Conservation (phyloP, 2,113 vertebrate genomes). For the Gracilinanus agilis region DNA sequence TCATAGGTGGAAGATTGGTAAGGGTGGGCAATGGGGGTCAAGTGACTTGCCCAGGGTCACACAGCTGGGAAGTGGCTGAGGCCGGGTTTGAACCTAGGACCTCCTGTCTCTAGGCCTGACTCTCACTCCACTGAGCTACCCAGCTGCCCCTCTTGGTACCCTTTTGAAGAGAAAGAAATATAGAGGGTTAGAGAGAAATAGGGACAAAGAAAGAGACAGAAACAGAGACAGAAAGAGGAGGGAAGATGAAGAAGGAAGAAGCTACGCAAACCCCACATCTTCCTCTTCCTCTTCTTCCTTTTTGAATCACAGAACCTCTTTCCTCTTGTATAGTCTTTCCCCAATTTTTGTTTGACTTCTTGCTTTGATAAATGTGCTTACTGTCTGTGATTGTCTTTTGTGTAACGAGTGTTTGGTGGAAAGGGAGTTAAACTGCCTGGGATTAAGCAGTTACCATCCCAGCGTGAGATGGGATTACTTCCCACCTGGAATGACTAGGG, state of each 20-base stretch:
- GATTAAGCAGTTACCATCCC: slow-evolving; percentile 1
- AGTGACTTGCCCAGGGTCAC: too few relatives aligned
- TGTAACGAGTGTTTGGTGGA: neutral
- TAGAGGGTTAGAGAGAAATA: neutral
- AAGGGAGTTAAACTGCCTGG: neutral
- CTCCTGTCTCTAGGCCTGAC: too few relatives aligned
- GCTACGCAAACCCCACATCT: too few relatives aligned
- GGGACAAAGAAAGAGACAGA: too few relatives aligned
- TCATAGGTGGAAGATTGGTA: too few relatives aligned
- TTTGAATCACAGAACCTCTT: neutral
- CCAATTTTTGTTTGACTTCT: neutral
- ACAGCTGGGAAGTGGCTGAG: too few relatives aligned
- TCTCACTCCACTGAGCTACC: too few relatives aligned
- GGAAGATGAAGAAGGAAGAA: rapidly evolving
- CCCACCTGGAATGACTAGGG: neutral
- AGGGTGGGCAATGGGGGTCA: too few relatives aligned
- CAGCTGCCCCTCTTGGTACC: neutral
- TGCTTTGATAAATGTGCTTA: neutral
- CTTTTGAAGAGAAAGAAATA: neutral
- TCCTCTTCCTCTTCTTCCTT: neutral
- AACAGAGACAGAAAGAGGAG: too few relatives aligned
- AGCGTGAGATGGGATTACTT: neutral
- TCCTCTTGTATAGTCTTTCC: neutral
- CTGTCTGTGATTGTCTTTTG: slow-evolving; percentile 2
- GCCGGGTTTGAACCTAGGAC: too few relatives aligned